Evolutionary conservation across 1,140 invertebrate species (phyloP), one percentile per base, ranked within the genome.

Genomic region (Pseudomyrmex gracilis): DNA sequence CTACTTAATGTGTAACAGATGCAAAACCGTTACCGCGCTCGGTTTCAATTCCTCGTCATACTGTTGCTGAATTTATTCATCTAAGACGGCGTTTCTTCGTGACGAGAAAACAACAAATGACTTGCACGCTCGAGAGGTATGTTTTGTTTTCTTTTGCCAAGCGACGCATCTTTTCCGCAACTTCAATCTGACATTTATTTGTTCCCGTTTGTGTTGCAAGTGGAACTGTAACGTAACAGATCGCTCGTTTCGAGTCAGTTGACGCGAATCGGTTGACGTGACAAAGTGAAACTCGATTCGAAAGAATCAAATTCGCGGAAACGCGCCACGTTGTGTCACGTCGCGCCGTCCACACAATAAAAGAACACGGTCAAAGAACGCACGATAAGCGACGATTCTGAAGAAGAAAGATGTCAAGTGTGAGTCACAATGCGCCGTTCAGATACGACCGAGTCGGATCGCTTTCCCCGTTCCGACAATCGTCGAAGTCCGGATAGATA

Each of bases 21-120:
- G 78, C 68, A 86, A 78, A 61, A 76, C 85, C 82, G 77, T 83
- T 86, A 86, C 5, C 49, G 24, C 76, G 57, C 66, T 67, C 68
- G n/a, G 58, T 83, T 74, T 71, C 82, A 60, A 82, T 63, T 73
- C 64, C 49, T 34, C 12, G 12, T 22, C 24, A 15, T 13, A 15
- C 67, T 13, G 24, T 73, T 43, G 71, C 17, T 74, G 49, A 74
- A 82, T 49, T 74, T 73, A 82, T 74, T 73, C 71, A 82, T 64
- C 57, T 74, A 34, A 61, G 60, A 73, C 57, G 51, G 47, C 45
- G 63, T 73, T 63, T 34, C 5, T 55, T 74, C 34, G 13, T n/a
- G 53, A 20, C 13, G 13, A 61, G 53, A 49, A 82, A 82, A 53
- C 58, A 17, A 8, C 4, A 34, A 34, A 15, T 64, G 74, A 82